These are phyloP conservation scores for Volucella inanis DNA, from an alignment of 2,888 invertebrate genomes.

Conservation along the genomic window DNA sequence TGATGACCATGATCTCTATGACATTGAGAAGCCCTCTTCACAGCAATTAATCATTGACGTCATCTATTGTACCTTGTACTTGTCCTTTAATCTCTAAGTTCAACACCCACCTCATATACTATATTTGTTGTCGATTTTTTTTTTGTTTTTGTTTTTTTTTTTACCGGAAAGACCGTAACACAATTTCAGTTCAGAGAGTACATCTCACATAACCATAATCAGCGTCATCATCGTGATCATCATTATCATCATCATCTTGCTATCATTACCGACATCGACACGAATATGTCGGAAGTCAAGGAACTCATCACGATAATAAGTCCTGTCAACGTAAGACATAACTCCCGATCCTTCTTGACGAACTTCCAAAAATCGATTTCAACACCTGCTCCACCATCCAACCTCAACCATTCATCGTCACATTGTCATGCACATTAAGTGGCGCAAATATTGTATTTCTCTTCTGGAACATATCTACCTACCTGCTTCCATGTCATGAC, in stretches of 20 bases:
- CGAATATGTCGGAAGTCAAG: constrained; percentile 23
- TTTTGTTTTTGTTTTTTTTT: too few relatives aligned
- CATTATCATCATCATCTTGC: constrained; percentile 2
- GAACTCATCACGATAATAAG: constrained; percentile 33
- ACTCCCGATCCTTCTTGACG: constrained; percentile 13
- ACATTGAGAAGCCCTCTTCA: too few relatives aligned
- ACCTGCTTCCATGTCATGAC: constrained; percentile 26
- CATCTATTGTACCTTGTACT: too few relatives aligned
- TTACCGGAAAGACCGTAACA: not conserved
- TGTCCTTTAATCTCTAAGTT: not conserved
- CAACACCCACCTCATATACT: not conserved
- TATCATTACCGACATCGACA: constrained; percentile 18
- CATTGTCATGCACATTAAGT: constrained; percentile 6
- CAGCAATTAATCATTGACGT: too few relatives aligned
- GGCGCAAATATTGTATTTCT: constrained; percentile 25
- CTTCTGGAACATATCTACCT: constrained; percentile 9
- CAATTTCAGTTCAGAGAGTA: not conserved
- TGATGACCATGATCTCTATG: too few relatives aligned
- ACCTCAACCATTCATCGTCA: not conserved
- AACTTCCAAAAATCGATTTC: constrained; percentile 40
- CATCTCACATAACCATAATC: not conserved
- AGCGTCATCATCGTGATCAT: not conserved
- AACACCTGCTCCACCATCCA: constrained; percentile 15
- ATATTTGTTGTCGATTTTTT: not conserved
- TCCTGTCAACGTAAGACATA: constrained; percentile 23